phyloP scores from a whole-genome alignment of 2,113 vertebrate species.

The Clarias magur region DNA sequence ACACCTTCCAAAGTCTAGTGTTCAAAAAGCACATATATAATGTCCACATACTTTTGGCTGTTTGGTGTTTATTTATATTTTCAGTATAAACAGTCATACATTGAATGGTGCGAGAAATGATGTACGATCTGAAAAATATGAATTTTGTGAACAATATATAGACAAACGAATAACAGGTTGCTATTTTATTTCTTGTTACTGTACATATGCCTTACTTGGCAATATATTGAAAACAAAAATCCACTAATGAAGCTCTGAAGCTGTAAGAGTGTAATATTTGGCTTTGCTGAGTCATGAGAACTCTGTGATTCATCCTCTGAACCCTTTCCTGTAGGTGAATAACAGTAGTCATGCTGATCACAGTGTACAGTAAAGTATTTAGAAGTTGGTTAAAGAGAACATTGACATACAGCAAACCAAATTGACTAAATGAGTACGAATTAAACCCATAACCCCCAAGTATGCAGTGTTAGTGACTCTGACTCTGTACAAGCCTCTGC shows the following conservation, averaged over 20 bases:
- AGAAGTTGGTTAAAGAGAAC: background rate
- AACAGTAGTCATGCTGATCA: background rate
- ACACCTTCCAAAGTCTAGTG: background rate
- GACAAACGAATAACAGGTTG: background rate
- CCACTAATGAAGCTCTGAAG: background rate
- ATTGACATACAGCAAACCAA: background rate
- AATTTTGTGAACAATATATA: background rate
- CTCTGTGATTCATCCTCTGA: background rate
- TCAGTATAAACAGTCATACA: background rate
- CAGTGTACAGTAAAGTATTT: background rate
- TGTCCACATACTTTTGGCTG: background rate
- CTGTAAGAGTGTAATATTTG: background rate
- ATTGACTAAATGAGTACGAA: background rate
- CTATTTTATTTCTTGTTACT: background rate
- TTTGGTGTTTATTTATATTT: background rate
- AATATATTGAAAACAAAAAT: background rate
- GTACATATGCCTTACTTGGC: background rate
- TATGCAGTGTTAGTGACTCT: background rate
- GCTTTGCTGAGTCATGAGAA: background rate
- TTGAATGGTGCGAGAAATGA: background rate
- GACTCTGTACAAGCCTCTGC: background rate
- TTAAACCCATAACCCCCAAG: conserved; percentile 8
- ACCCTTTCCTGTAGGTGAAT: background rate
- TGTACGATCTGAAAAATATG: background rate
- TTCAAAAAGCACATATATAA: background rate